Percentiles rank a stretch among this genome's conserved stretches.
Conservation (phyloP, 2,888 invertebrate genomes). For the Agrilus cyanescens region DNA sequence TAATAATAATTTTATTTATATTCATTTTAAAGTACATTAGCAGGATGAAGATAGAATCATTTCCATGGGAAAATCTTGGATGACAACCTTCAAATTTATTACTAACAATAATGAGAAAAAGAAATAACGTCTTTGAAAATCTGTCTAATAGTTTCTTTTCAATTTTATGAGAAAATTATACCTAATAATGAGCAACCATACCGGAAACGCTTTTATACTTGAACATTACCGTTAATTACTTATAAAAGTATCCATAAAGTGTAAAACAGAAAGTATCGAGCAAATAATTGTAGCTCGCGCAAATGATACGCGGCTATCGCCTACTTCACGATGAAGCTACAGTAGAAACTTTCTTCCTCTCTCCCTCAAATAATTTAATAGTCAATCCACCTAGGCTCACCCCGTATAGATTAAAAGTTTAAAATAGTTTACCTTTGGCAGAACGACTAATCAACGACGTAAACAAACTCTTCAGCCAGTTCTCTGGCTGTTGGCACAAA, state of each 20-base stretch:
- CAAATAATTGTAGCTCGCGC: no score
- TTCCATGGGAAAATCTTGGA: no score
- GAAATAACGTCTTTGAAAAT: neutral
- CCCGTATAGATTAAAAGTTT: neutral
- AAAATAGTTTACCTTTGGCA: conserved; percentile 17
- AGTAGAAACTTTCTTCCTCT: neutral
- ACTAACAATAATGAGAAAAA: neutral
- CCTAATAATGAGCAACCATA: neutral
- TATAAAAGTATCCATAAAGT: no score
- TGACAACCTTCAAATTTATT: no score
- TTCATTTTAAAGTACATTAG: no score
- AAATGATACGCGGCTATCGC: no score
- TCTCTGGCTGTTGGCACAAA: conserved; percentile 25
- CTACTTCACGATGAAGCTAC: no score
- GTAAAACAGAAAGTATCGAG: neutral
- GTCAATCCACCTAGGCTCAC: neutral
- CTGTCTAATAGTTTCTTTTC: neutral
- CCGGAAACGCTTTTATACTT: neutral
- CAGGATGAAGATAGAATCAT: no score
- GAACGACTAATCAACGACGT: conserved; percentile 22
- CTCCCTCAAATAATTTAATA: neutral
- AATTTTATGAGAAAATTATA: no score
- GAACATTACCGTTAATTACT: neutral
- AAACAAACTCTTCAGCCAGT: conserved; percentile 29
- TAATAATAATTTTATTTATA: no score